phyloP scores from a whole-genome alignment of 2,797 vertebrate genomes.

The Danio aesculapii region DNA sequence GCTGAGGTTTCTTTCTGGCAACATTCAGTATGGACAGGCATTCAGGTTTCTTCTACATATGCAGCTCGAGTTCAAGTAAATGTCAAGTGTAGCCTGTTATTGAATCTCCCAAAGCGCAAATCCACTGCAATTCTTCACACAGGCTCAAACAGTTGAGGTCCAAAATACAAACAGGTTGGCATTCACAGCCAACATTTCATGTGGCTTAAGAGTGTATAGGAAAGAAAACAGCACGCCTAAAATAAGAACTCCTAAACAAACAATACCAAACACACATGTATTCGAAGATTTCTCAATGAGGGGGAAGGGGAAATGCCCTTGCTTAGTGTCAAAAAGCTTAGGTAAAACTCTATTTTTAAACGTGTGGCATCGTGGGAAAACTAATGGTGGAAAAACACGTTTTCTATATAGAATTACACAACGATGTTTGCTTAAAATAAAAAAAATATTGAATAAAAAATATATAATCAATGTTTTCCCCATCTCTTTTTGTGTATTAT shows the following conservation, averaged over 20 bases:
- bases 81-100: conserved; percentile 4
- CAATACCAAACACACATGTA: background rate
- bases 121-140: background rate
- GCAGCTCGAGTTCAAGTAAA: conserved; percentile 28
- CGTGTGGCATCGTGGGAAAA: conserved; percentile 57
- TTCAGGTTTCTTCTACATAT: conserved; percentile 11
- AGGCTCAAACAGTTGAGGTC: conserved; percentile 2
- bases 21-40: conserved; percentile 38
- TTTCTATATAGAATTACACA: conserved; percentile 51
- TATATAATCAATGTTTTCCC: background rate
- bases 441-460: conserved; percentile 33
- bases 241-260: background rate
- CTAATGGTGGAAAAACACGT: conserved; percentile 30
- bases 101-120: background rate
- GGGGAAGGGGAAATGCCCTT: conserved; percentile 38
- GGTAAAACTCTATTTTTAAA: conserved; percentile 41
- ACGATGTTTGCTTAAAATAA: conserved; percentile 54
- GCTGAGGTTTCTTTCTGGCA: conserved; percentile 23
- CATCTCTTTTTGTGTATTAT: background rate
- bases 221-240: conserved; percentile 1
- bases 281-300: background rate
- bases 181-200: conserved; percentile 10
- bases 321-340: conserved; percentile 61
- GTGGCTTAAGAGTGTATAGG: background rate
- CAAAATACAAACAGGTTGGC: conserved; percentile 14